Base-by-base conservation (phyloP, 2,888 invertebrate genomes). In the Ophioninae sp. region DNA sequence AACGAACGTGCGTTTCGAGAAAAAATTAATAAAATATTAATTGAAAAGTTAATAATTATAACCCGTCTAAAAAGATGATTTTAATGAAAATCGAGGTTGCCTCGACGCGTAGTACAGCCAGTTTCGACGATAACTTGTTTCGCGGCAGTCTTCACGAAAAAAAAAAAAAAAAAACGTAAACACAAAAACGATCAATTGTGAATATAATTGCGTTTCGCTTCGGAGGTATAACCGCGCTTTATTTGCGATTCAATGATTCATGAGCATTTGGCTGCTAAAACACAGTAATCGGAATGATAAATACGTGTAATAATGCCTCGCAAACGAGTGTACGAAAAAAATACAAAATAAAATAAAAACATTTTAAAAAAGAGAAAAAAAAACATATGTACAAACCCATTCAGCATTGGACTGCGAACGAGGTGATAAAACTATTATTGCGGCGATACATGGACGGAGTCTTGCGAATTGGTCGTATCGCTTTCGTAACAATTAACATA, bases 341-440 rank as follows among this genome's bases (percentile, higher is more conserved):
- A 77, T 84, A 56, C 17, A 23, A 41, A 39, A 67, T 41, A 74
- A 80, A 75, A 84, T 79, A 86, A 85, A 87, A 84, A 86, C 86
- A 85, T 88, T 30, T 30, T 30, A 30, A 30, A 30, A 30, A 30
- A 30, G 30, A 30, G 30, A 30, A 75, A 84, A 80, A 86, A 85
- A 87, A 84, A 86, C 86, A 85, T 88, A 88, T 87, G 79, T 88
- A 88, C 87, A 88, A 87, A 83, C 83, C 64, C 69, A 81, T 67
- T 61, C 79, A 74, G 50, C 80, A 50, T 81, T 37, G 57, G 79
- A 78, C 39, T 69, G 73, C 75, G 57, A 83, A 74, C 75, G 72
- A 85, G 79, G 76, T 85, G 81, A 20, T 56, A 73, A 68, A 61
- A 74, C 30, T 73, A 67, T 68, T 79, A 62, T 61, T 57, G 74